phyloP scores from a whole-genome alignment of 1,140 invertebrate genomes.

The Drosophila funebris region DNA sequence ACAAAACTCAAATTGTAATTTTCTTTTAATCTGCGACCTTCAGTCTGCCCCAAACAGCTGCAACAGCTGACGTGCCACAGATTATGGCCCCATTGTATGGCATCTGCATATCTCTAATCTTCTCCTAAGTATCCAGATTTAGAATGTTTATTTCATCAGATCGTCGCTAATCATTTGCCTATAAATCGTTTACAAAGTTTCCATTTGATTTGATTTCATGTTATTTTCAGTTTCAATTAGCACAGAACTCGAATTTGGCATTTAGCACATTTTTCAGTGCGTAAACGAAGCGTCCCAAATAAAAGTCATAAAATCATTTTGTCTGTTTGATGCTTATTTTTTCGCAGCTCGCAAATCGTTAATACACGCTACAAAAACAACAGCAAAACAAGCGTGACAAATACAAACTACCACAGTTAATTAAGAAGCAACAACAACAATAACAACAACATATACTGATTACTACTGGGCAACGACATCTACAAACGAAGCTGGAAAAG shows the following conservation, averaged over 20 bases:
- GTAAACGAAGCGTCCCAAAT: slow-evolving; percentile 63
- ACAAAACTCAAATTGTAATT: not conserved
- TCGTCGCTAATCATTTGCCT: slow-evolving; percentile 19
- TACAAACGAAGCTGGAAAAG: not conserved
- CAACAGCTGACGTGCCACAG: slow-evolving; percentile 3
- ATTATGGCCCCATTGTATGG: not conserved
- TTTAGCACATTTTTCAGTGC: slow-evolving; percentile 68
- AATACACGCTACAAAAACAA: slow-evolving; percentile 34
- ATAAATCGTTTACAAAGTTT: slow-evolving; percentile 51
- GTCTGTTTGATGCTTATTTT: slow-evolving; percentile 7
- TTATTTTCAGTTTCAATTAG: slow-evolving; percentile 55
- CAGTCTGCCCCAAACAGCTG: not conserved
- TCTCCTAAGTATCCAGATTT: not conserved
- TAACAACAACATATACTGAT: not conserved
- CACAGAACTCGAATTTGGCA: slow-evolving; percentile 38
- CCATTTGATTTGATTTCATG: slow-evolving; percentile 1
- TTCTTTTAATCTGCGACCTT: slow-evolving; percentile 29
- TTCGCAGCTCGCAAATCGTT: slow-evolving; percentile 55
- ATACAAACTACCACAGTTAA: not conserved
- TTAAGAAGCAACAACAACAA: not conserved
- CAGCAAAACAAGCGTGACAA: not conserved
- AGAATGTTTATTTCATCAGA: slow-evolving; percentile 53
- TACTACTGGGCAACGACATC: not conserved
- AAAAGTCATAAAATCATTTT: slow-evolving; percentile 47
- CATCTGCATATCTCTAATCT: not conserved